phyloP scores from a whole-genome alignment of 1,140 invertebrate species.

The Eulimnadia texana region DNA sequence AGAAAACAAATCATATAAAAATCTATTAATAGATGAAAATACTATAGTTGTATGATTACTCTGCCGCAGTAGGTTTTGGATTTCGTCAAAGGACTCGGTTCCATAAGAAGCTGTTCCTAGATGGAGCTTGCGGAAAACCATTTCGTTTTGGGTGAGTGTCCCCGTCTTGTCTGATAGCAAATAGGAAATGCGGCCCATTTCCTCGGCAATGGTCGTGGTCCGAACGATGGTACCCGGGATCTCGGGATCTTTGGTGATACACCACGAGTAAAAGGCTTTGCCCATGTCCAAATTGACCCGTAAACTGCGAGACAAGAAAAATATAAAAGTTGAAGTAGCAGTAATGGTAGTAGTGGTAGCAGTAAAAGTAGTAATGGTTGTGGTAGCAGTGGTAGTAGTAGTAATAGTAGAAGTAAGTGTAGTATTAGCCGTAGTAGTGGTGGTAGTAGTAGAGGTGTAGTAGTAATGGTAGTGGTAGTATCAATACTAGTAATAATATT shows the following conservation, averaged over 20 bases:
- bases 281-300: conserved; percentile 98
- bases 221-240: conserved; percentile 91
- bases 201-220: conserved; percentile 97
- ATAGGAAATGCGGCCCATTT: conserved; percentile 90
- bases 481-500: no score
- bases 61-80: not conserved
- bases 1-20: not conserved
- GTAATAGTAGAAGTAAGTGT: no score
- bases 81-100: conserved; percentile 72
- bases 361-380: no score
- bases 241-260: conserved; percentile 82
- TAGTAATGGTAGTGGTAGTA: no score
- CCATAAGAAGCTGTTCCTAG: conserved; percentile 77
- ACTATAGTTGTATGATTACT: not conserved
- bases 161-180: conserved; percentile 96
- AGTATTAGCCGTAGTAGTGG: no score
- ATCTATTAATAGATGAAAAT: not conserved
- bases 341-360: not conserved
- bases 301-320: conserved; percentile 51
- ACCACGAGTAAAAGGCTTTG: conserved; percentile 93
- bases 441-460: no score
- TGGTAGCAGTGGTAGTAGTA: no score
- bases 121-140: conserved; percentile 92
- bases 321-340: no score
- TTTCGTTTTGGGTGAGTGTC: conserved; percentile 96